Percentiles rank a stretch among this genome's conserved stretches.
These are phyloP conservation scores for Cephalotes varians DNA, from an alignment of 2,888 invertebrate genomes.

Conservation along the genomic window DNA sequence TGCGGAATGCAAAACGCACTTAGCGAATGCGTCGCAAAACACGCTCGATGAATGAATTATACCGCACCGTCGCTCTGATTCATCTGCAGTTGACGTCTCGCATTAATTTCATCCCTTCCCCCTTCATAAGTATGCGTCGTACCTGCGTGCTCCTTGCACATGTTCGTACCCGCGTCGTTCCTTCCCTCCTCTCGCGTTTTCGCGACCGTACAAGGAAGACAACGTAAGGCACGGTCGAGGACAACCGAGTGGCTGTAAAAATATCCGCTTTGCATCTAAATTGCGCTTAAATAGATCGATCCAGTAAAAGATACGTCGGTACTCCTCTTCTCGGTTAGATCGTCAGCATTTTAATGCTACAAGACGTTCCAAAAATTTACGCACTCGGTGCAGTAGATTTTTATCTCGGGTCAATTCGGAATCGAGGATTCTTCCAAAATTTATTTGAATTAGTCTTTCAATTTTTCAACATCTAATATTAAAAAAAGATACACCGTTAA, in stretches of 20 bases:
- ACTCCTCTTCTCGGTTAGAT: background rate
- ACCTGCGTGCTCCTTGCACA: constrained; percentile 22
- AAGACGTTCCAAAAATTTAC: background rate
- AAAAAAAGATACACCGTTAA: background rate
- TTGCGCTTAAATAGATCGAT: constrained; percentile 38
- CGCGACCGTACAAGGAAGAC: constrained; percentile 72
- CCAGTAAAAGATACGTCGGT: background rate
- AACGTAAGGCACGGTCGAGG: constrained; percentile 47
- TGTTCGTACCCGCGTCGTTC: constrained; percentile 23
- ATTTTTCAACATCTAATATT: background rate
- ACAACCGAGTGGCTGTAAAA: constrained; percentile 22
- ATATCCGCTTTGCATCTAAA: constrained; percentile 36
- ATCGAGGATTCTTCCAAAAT: background rate
- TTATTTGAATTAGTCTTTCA: background rate
- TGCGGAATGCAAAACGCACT: background rate
- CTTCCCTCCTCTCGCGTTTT: constrained; percentile 42
- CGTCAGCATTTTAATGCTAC: background rate
- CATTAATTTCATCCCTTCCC: constrained; percentile 24
- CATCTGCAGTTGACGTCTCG: constrained; percentile 31
- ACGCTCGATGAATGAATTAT: constrained; percentile 39
- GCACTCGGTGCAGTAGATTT: background rate
- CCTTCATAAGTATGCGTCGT: background rate
- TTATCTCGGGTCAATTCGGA: background rate
- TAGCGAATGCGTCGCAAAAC: constrained; percentile 18
- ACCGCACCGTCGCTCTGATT: constrained; percentile 30